Evolutionary conservation across 1,140 invertebrate genomes (phyloP).

Genomic region (Spodoptera litura): DNA sequence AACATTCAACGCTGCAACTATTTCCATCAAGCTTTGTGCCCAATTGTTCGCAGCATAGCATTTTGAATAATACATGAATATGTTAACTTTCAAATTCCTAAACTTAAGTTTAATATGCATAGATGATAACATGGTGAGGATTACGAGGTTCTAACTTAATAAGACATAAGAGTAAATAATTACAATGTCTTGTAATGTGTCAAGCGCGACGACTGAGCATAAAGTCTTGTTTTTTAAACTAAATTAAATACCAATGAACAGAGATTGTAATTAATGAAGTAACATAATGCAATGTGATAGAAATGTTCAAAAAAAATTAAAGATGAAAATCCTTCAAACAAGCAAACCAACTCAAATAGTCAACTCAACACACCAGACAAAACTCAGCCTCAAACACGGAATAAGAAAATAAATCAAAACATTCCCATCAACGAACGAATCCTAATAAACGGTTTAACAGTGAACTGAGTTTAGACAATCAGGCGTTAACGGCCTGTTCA

Average conservation of each 20-base stretch:
- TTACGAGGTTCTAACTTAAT: no score
- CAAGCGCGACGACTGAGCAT: no score
- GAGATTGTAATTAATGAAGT: no score
- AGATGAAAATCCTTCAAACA: neutral
- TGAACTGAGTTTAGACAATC: conserved; percentile 48
- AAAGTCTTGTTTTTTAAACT: no score
- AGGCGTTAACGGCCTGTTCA: conserved; percentile 47
- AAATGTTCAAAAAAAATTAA: no score
- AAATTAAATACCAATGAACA: no score
- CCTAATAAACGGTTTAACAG: conserved; percentile 46
- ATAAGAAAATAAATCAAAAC: conserved; percentile 35
- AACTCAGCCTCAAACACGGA: conserved; percentile 12
- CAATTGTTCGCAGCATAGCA: conserved; percentile 64
- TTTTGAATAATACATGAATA: conserved; percentile 31
- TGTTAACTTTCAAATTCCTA: neutral
- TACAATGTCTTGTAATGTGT: no score
- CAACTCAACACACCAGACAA: neutral
- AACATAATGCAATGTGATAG: no score
- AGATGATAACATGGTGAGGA: neutral
- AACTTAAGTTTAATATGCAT: neutral
- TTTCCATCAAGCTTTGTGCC: conserved; percentile 67
- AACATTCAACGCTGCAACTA: conserved; percentile 55
- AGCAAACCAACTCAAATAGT: neutral
- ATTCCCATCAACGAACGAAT: conserved; percentile 34
- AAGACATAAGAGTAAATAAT: no score